A percentile compares a stretch with the other conserved stretches of the same genome.
These are phyloP conservation scores for Drosophila buzzatii DNA, from an alignment of 2,888 invertebrate genomes.

Conservation along the genomic window DNA sequence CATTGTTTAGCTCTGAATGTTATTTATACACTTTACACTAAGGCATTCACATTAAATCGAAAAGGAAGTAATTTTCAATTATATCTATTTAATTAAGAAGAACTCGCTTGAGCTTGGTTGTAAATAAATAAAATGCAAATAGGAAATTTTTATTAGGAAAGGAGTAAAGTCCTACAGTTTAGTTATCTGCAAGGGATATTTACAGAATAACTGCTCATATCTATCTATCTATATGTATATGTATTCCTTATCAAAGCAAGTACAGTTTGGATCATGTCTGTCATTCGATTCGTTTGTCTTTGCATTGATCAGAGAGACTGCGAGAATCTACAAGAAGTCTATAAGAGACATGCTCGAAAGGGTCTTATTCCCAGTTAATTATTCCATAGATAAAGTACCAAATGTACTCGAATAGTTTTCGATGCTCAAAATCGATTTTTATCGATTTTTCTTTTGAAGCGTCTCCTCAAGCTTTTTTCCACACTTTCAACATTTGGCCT, in stretches of 20 bases:
- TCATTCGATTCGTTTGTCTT: not conserved
- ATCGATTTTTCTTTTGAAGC: not conserved
- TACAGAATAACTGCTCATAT: too few relatives aligned
- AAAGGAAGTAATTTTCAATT: not conserved
- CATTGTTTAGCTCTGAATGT: slow-evolving; percentile 10
- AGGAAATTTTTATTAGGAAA: not conserved
- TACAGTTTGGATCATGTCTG: not conserved
- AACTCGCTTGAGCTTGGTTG: not conserved
- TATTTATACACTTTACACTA: not conserved
- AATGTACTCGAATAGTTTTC: not conserved
- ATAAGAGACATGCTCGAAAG: too few relatives aligned
- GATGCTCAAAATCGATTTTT: not conserved
- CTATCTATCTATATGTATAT: too few relatives aligned
- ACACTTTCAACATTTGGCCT: not conserved
- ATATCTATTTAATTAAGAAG: not conserved
- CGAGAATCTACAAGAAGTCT: not conserved
- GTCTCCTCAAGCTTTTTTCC: not conserved
- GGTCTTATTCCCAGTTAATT: too few relatives aligned
- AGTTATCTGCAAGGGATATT: too few relatives aligned
- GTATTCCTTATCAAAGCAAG: not conserved
- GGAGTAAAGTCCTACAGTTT: too few relatives aligned
- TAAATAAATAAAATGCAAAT: not conserved
- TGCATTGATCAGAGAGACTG: not conserved
- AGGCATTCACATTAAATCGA: not conserved
- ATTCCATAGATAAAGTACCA: too few relatives aligned